phyloP scores from a whole-genome alignment of 2,113 vertebrate genomes.

The Siphamia tubifer region DNA sequence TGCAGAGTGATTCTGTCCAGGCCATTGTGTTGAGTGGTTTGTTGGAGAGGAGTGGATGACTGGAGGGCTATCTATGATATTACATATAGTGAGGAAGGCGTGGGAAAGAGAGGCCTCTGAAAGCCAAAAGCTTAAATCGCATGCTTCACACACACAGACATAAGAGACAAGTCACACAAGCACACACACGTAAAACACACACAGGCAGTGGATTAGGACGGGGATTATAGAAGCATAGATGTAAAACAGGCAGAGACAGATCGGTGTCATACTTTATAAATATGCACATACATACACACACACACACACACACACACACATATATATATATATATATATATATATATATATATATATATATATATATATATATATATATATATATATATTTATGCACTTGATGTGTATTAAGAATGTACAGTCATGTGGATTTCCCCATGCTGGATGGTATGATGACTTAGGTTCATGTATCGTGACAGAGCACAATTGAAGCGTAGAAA shows the following conservation, averaged over 20 bases:
- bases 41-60: constrained; percentile 44
- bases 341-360: constrained; percentile 29
- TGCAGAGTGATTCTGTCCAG: constrained; percentile 39
- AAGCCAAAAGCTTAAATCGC: constrained; percentile 58
- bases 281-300: constrained; percentile 26
- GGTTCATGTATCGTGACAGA: constrained; percentile 16
- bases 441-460: constrained; percentile 29
- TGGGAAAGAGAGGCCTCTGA: constrained; percentile 57
- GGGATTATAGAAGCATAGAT: constrained; percentile 66
- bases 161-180: constrained; percentile 17
- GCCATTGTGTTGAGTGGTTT: constrained; percentile 57
- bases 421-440: constrained; percentile 52
- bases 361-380: constrained; percentile 42
- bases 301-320: constrained; percentile 29
- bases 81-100: constrained; percentile 37
- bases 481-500: constrained; percentile 13
- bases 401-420: constrained; percentile 34
- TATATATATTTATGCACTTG: constrained; percentile 14
- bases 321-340: too few species aligned
- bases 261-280: constrained; percentile 63
- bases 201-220: constrained; percentile 62
- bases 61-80: constrained; percentile 38
- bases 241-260: constrained; percentile 68
- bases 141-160: constrained; percentile 25
- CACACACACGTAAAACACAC: not conserved